These are phyloP conservation scores for Drosophila albomicans DNA, from an alignment of 1,140 invertebrate species.

Conservation along the genomic window DNA sequence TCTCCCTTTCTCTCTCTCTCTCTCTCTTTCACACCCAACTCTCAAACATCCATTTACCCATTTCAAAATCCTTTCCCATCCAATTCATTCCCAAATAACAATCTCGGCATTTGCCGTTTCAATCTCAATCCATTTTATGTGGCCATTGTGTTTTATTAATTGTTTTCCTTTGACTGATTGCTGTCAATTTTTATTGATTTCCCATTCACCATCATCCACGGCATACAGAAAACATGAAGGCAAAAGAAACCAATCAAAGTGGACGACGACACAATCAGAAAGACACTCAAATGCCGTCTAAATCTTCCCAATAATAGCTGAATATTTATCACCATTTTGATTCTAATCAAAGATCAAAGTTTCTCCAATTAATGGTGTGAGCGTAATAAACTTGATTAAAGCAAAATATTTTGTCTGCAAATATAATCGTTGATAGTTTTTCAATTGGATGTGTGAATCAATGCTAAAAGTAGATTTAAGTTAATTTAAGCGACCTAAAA, in stretches of 20 bases:
- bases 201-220: not conserved
- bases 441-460: too few relatives aligned
- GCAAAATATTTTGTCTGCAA: not conserved
- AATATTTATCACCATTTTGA: slow-evolving; percentile 3
- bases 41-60: not conserved
- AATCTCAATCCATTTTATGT: slow-evolving; percentile 44
- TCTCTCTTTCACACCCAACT: too few relatives aligned
- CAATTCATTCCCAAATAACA: slow-evolving; percentile 2
- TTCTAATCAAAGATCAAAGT: not conserved
- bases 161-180: slow-evolving; percentile 68
- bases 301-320: slow-evolving; percentile 6
- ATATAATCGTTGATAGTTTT: not conserved
- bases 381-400: not conserved
- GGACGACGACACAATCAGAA: not conserved
- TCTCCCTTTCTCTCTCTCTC: too few relatives aligned
- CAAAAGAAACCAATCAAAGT: slow-evolving; percentile 29
- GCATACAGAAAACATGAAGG: slow-evolving; percentile 17
- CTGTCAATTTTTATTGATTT: slow-evolving; percentile 69
- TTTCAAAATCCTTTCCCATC: not conserved
- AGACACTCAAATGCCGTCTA: slow-evolving; percentile 4
- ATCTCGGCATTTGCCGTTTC: slow-evolving; percentile 26
- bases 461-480: too few relatives aligned
- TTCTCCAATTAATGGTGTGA: not conserved
- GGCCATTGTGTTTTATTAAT: slow-evolving; percentile 60
- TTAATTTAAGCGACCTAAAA: too few relatives aligned